phyloP scores from a whole-genome alignment of 1,140 invertebrate genomes.

The Drosophila watanabei region DNA sequence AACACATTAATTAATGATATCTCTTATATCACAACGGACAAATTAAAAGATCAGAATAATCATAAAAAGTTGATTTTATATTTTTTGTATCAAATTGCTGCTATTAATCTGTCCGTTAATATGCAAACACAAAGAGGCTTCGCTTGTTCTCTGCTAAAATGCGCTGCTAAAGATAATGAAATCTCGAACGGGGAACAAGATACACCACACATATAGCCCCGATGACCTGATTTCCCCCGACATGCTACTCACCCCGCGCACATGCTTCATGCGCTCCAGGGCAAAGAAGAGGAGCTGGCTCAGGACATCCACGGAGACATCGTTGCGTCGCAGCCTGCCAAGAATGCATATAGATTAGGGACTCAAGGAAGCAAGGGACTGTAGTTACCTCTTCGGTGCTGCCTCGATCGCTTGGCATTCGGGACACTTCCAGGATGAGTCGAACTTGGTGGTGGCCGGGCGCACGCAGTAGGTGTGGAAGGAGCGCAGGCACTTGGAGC shows the following conservation, averaged over 20 bases:
- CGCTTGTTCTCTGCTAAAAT: slow-evolving; percentile 50
- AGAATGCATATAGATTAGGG: neutral
- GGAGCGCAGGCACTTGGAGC: slow-evolving; percentile 93
- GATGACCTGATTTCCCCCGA: slow-evolving; percentile 7
- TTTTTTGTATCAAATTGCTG: neutral
- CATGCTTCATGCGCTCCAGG: slow-evolving; percentile 77
- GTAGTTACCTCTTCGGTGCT: slow-evolving; percentile 89
- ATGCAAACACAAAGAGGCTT: slow-evolving; percentile 26
- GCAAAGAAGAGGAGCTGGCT: slow-evolving; percentile 76
- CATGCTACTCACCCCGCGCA: slow-evolving; percentile 77
- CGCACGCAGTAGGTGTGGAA: slow-evolving; percentile 93
- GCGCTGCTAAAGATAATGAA: slow-evolving; percentile 49
- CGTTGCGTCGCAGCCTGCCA: slow-evolving; percentile 66
- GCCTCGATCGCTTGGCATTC: slow-evolving; percentile 94
- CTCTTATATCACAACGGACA: neutral
- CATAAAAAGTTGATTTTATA: neutral
- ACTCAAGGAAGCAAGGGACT: neutral
- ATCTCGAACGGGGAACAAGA: slow-evolving; percentile 33
- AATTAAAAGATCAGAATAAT: neutral
- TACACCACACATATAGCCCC: slow-evolving; percentile 25
- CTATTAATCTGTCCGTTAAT: neutral
- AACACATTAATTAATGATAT: neutral
- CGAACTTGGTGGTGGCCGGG: slow-evolving; percentile 86
- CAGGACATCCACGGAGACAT: slow-evolving; percentile 73
- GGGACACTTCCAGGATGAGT: slow-evolving; percentile 92